These are phyloP conservation scores for Diplodus sargus DNA, from an alignment of 2,797 vertebrate species.

Conservation along the genomic window DNA sequence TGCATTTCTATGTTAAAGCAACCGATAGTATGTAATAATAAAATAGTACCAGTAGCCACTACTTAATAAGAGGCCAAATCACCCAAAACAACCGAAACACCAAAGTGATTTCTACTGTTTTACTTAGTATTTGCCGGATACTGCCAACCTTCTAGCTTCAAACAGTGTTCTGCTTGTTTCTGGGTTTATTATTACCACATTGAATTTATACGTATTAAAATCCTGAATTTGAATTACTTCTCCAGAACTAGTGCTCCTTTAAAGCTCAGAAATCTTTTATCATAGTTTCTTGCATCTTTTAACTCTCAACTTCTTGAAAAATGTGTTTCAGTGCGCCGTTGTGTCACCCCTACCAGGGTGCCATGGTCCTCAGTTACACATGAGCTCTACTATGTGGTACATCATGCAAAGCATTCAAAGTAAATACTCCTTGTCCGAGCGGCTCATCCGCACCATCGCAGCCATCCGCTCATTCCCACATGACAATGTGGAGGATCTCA, in stretches of 20 bases:
- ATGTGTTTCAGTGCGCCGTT: conserved; percentile 63
- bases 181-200: no score
- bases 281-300: conserved; percentile 27
- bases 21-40: not conserved
- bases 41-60: not conserved
- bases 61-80: not conserved
- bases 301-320: conserved; percentile 20
- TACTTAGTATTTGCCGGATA: no score
- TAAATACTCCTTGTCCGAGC: conserved; percentile 96
- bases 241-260: not conserved
- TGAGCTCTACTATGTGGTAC: conserved; percentile 98
- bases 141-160: no score
- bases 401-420: conserved; percentile 98
- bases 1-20: not conserved
- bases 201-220: no score
- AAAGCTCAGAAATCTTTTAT: not conserved
- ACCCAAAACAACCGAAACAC: not conserved
- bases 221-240: no score
- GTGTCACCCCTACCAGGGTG: conserved; percentile 82
- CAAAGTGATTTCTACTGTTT: not conserved
- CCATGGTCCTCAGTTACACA: conserved; percentile 86
- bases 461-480: conserved; percentile 96
- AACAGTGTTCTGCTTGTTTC: no score
- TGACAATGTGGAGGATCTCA: conserved; percentile 97
- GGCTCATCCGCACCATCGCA: conserved; percentile 95